These are phyloP conservation scores for Steinernema feltiae DNA, from an alignment of 1,140 invertebrate genomes.

Conservation along the genomic window DNA sequence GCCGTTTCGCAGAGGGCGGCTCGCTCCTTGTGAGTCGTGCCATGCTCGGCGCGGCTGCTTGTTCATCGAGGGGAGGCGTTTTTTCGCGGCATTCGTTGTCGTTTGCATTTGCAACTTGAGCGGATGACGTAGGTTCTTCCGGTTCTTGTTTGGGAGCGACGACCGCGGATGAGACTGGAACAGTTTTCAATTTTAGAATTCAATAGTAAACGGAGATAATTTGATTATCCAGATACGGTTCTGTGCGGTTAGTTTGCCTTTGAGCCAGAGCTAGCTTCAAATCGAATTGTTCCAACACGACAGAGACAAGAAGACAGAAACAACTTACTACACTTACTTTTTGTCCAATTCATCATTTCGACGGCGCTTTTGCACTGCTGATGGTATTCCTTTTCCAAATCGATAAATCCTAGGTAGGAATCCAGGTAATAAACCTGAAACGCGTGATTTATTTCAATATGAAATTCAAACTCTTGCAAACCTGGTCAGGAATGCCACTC, in stretches of 20 bases:
- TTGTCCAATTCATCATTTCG: slow-evolving; percentile 25
- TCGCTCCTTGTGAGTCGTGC: slow-evolving; percentile 14
- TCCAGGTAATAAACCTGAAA: slow-evolving; percentile 37
- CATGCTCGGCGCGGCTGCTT: not conserved
- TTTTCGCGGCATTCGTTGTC: not conserved
- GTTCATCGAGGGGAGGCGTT: not conserved
- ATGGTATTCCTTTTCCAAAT: slow-evolving; percentile 34
- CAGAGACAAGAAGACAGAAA: no score
- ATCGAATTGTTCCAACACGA: no score
- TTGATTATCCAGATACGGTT: no score
- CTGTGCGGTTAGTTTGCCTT: no score
- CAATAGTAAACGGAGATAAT: no score
- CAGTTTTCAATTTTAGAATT: no score
- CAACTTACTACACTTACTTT: slow-evolving; percentile 19
- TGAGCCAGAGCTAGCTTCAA: no score
- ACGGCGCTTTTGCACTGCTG: slow-evolving; percentile 18
- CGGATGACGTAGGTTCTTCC: not conserved
- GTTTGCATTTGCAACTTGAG: not conserved
- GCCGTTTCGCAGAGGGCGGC: not conserved
- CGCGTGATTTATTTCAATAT: not conserved
- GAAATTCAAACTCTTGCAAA: not conserved
- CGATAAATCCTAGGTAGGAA: slow-evolving; percentile 29
- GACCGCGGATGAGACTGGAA: no score
- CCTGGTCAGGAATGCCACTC: not conserved
- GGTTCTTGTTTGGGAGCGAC: no score